Evolutionary conservation across 2,888 invertebrate genomes (phyloP).

Genomic region (Ophonus ardosiacus): DNA sequence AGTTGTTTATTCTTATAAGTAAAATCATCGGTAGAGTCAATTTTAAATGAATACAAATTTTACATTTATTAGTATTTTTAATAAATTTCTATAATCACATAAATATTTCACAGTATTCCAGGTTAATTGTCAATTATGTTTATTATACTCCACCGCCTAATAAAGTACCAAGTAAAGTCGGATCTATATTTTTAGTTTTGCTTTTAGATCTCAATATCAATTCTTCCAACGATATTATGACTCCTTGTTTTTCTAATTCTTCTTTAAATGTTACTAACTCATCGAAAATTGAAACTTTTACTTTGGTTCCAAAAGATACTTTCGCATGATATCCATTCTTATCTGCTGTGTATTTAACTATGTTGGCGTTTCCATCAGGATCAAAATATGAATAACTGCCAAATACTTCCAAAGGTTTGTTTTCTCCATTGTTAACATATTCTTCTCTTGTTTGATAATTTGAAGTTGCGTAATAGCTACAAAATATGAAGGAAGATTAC

Average conservation of each 20-base stretch:
- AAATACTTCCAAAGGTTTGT: conserved; percentile 71
- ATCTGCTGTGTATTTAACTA: conserved; percentile 71
- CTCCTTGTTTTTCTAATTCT: not conserved
- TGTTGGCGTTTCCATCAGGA: conserved; percentile 74
- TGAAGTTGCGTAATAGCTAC: not conserved
- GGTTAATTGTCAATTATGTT: no score
- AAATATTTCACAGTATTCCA: no score
- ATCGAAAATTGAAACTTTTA: not conserved
- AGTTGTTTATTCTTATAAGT: no score
- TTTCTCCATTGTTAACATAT: not conserved
- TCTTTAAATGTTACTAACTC: not conserved
- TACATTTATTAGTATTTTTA: no score
- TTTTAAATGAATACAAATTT: no score
- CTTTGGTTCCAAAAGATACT: not conserved
- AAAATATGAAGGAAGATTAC: not conserved
- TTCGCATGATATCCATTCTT: conserved; percentile 41
- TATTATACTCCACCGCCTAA: not conserved
- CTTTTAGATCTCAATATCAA: not conserved
- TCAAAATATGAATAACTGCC: conserved; percentile 73
- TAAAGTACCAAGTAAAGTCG: not conserved
- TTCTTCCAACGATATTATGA: not conserved
- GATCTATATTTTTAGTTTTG: not conserved
- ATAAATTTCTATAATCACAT: no score
- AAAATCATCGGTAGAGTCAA: no score
- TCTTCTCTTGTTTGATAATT: not conserved